A percentile compares a stretch with the other conserved stretches of the same genome.
phyloP scores from a whole-genome alignment of 2,888 invertebrate species.

The Drosophila formosana region DNA sequence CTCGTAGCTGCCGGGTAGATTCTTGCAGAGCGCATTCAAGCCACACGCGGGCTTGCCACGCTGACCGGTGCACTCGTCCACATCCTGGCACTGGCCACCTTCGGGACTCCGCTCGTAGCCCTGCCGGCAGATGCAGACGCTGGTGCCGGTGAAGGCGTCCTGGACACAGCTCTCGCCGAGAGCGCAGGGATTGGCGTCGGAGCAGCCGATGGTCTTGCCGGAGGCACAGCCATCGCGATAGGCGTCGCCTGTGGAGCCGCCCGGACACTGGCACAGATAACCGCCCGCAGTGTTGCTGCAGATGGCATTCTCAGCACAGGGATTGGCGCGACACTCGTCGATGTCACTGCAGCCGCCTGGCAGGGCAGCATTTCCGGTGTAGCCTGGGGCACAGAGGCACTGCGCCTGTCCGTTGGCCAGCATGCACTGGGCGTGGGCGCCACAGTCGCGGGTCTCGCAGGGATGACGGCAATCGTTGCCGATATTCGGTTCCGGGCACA shows the following conservation, averaged over 20 bases:
- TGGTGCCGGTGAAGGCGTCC: conserved; percentile 90
- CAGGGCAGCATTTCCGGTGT: conserved; percentile 88
- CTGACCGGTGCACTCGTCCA: conserved; percentile 93
- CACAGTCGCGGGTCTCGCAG: conserved; percentile 93
- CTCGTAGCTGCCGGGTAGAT: conserved; percentile 96
- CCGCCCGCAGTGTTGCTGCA: conserved; percentile 95
- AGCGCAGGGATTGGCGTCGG: conserved; percentile 91
- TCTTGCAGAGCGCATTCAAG: conserved; percentile 95
- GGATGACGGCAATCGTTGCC: conserved; percentile 97
- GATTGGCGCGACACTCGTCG: conserved; percentile 93
- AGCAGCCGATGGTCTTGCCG: conserved; percentile 89
- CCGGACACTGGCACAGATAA: conserved; percentile 95
- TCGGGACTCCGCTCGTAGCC: conserved; percentile 92
- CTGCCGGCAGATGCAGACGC: conserved; percentile 95
- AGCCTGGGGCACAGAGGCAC: conserved; percentile 93
- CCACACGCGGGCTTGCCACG: conserved; percentile 93
- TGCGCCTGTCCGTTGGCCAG: conserved; percentile 92
- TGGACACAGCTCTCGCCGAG: conserved; percentile 93
- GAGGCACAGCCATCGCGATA: conserved; percentile 91
- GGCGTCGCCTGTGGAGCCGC: conserved; percentile 92
- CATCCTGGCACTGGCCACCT: conserved; percentile 92
- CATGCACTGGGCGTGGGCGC: conserved; percentile 95
- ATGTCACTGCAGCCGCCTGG: conserved; percentile 93
- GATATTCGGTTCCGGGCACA: conserved; percentile 95
- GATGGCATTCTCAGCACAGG: conserved; percentile 93